Evolutionary conservation across 2,888 invertebrate genomes (phyloP).

Genomic region (Taenaris catops): DNA sequence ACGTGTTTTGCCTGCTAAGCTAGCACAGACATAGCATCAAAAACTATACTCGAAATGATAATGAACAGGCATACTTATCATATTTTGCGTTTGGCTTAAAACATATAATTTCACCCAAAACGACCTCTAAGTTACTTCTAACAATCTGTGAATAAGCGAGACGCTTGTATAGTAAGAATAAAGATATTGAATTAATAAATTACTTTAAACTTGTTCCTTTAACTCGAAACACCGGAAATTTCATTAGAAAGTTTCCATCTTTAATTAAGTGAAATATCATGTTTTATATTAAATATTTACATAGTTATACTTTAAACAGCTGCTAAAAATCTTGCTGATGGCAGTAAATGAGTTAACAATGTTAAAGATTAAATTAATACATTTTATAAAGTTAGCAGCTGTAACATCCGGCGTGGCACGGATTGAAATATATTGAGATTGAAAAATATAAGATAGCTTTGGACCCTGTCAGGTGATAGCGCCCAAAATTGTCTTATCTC

Average conservation of each 20-base stretch:
- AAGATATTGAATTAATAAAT: conserved; percentile 21
- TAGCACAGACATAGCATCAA: too few species aligned
- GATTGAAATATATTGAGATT: too few species aligned
- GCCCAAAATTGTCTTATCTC: too few species aligned
- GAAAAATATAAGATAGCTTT: too few species aligned
- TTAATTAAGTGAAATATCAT: conserved; percentile 8
- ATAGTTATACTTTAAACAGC: background rate
- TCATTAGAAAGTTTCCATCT: conserved; percentile 17
- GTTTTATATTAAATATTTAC: background rate
- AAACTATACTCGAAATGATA: too few species aligned
- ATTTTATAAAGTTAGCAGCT: too few species aligned
- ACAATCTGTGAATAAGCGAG: conserved; percentile 6
- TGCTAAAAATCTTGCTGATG: too few species aligned
- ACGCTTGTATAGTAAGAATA: conserved; percentile 9
- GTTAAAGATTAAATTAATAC: background rate
- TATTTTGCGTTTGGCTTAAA: background rate
- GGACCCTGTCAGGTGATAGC: too few species aligned
- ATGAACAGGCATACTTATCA: too few species aligned
- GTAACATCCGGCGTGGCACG: too few species aligned
- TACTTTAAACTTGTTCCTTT: conserved; percentile 16
- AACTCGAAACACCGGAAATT: conserved; percentile 21
- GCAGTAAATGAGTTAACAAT: background rate
- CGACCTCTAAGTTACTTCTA: conserved; percentile 1
- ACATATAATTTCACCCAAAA: conserved; percentile 1
- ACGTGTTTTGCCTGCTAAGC: too few species aligned